These are phyloP conservation scores for Cataglyphis cursor DNA, from an alignment of 2,888 invertebrate genomes.

Conservation along the genomic window DNA sequence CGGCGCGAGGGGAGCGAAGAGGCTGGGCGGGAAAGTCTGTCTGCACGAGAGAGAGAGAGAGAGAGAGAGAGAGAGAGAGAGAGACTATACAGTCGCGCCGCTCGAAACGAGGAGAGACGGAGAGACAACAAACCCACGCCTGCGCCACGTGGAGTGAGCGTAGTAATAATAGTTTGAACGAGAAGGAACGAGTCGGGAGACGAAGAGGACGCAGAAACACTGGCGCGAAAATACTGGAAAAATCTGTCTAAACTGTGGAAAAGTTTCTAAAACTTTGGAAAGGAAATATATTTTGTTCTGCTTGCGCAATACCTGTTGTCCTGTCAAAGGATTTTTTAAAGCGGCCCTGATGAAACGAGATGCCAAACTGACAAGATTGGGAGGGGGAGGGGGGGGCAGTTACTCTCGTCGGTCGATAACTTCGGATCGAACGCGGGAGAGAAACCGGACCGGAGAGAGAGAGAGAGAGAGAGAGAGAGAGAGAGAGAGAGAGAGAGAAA, in stretches of 20 bases:
- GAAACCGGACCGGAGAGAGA: slow-evolving; percentile 46
- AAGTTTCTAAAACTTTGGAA: neutral
- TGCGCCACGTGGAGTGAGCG: slow-evolving; percentile 79
- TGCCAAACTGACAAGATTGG: neutral
- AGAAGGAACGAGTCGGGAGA: slow-evolving; percentile 23
- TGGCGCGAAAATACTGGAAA: neutral
- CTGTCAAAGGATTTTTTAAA: neutral
- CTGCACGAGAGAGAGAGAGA: neutral
- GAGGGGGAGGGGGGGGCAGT: neutral
- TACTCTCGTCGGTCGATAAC: slow-evolving; percentile 70
- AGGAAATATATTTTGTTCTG: neutral
- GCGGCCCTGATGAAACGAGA: slow-evolving; percentile 29
- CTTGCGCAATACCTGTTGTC: neutral
- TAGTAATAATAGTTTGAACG: slow-evolving; percentile 64
- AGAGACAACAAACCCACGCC: slow-evolving; percentile 82
- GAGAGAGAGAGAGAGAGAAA: slow-evolving; percentile 72
- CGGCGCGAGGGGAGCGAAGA: slow-evolving; percentile 61
- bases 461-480: slow-evolving; percentile 63
- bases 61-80: slow-evolving; percentile 1
- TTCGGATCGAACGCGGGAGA: slow-evolving; percentile 35
- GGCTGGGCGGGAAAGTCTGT: slow-evolving; percentile 61
- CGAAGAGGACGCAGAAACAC: slow-evolving; percentile 7
- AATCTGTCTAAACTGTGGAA: neutral
- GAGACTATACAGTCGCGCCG: neutral
- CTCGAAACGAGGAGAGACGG: slow-evolving; percentile 68